A percentile compares a stretch with the other conserved stretches of the same genome.
phyloP scores from a whole-genome alignment of 2,888 invertebrate genomes.

The Tiliacea aurago region DNA sequence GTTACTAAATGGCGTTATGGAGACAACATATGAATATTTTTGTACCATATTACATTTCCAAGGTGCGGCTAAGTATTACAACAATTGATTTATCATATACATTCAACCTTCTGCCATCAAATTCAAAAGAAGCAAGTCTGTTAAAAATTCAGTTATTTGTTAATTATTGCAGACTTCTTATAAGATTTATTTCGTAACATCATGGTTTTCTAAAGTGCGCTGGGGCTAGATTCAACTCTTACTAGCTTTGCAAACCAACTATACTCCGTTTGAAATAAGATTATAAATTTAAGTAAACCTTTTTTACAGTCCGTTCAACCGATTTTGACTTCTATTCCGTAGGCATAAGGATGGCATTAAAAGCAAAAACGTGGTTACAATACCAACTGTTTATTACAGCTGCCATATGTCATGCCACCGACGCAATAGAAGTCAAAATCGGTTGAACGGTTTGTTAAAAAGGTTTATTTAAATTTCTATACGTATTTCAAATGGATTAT shows the following conservation, averaged over 20 bases:
- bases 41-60: constrained; percentile 60
- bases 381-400: too few relatives aligned
- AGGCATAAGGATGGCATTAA: too few relatives aligned
- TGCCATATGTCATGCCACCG: too few relatives aligned
- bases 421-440: too few relatives aligned
- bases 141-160: not conserved
- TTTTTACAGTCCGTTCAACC: too few relatives aligned
- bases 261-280: too few relatives aligned
- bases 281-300: too few relatives aligned
- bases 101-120: constrained; percentile 25
- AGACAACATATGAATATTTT: constrained; percentile 38
- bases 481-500: too few relatives aligned
- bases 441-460: too few relatives aligned
- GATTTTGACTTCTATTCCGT: too few relatives aligned
- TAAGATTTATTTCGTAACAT: not conserved
- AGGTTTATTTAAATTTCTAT: too few relatives aligned
- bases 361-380: too few relatives aligned
- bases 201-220: not conserved
- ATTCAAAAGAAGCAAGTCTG: constrained; percentile 41
- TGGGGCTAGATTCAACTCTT: not conserved
- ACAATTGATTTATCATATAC: constrained; percentile 36
- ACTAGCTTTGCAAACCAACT: not conserved
- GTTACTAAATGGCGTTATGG: constrained; percentile 12
- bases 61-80: constrained; percentile 44
- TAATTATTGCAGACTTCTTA: not conserved